Conservation (phyloP, 2,797 vertebrate genomes). For the Syngnathus rostellatus region DNA sequence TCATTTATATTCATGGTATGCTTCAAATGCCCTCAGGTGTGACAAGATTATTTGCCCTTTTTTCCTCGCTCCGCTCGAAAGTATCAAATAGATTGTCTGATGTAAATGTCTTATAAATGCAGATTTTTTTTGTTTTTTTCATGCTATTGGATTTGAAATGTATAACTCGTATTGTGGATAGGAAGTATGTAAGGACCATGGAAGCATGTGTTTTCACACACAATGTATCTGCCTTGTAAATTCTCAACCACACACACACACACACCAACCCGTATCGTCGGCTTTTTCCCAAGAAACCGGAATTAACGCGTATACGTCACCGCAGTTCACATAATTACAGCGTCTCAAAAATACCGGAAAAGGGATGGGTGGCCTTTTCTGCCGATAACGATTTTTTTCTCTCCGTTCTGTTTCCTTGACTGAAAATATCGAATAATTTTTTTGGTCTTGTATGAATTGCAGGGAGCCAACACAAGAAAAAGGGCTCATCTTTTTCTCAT, state of each 20-base stretch:
- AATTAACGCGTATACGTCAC: constrained; percentile 7
- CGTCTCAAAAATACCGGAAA: constrained; percentile 9
- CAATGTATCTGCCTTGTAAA: not conserved
- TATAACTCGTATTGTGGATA: not conserved
- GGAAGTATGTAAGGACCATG: too few species aligned
- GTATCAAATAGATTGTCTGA: not conserved
- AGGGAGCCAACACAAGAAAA: constrained; percentile 68
- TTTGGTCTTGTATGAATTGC: constrained; percentile 46
- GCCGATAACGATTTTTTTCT: constrained; percentile 12
- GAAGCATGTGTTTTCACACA: not conserved
- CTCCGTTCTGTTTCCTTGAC: constrained; percentile 23
- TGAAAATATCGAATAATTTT: constrained; percentile 19
- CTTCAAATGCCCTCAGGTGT: not conserved
- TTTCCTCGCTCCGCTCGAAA: not conserved
- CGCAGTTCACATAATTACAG: not conserved
- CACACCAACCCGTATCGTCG: not conserved
- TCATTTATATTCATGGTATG: constrained; percentile 2
- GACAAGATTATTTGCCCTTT: not conserved
- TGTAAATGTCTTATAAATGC: not conserved
- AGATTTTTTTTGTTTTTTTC: not conserved
- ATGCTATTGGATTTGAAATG: not conserved
- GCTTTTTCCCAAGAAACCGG: not conserved
- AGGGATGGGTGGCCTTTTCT: constrained; percentile 15
- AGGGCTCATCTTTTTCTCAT: constrained; percentile 64
- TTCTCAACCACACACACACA: too few species aligned